Evolutionary conservation across 1,140 invertebrate species (phyloP).

Genomic region (Forficula auricularia): DNA sequence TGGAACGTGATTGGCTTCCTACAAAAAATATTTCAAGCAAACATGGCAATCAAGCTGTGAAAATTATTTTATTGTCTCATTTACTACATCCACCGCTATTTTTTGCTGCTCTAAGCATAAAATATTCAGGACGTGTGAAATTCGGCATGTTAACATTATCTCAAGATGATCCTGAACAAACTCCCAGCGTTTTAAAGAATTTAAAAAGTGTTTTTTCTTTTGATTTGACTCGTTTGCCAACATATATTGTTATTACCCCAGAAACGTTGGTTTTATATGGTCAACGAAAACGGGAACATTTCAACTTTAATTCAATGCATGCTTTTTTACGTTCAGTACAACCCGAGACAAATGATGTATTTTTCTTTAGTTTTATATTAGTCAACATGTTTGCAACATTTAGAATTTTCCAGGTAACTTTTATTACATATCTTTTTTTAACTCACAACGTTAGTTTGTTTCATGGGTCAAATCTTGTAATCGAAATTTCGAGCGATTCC

Average conservation of each 20-base stretch:
- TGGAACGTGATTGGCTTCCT: slow-evolving; percentile 18
- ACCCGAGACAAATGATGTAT: slow-evolving; percentile 35
- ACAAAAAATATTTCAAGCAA: background rate
- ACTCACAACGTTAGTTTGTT: too few relatives aligned
- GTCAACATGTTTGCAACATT: slow-evolving; percentile 29
- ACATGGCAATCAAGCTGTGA: slow-evolving; percentile 17
- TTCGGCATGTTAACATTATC: slow-evolving; percentile 26
- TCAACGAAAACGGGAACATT: slow-evolving; percentile 22
- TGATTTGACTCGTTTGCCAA: slow-evolving; percentile 15
- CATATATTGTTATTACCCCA: slow-evolving; percentile 27
- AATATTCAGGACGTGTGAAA: slow-evolving; percentile 32
- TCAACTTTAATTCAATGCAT: slow-evolving; percentile 29
- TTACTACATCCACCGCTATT: slow-evolving; percentile 28
- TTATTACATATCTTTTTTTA: too few relatives aligned
- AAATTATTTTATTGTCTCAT: slow-evolving; percentile 27
- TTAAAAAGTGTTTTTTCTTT: slow-evolving; percentile 8
- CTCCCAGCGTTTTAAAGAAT: slow-evolving; percentile 13
- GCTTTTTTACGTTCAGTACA: slow-evolving; percentile 27
- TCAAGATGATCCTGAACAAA: slow-evolving; percentile 17
- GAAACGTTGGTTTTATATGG: slow-evolving; percentile 29
- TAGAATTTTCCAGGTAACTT: slow-evolving; percentile 24
- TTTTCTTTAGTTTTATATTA: slow-evolving; percentile 27
- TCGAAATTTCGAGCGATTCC: too few relatives aligned
- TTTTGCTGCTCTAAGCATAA: slow-evolving; percentile 32
- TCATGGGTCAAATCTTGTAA: too few relatives aligned